These are phyloP conservation scores for Plebejus anna DNA, from an alignment of 2,888 invertebrate species.

Conservation along the genomic window DNA sequence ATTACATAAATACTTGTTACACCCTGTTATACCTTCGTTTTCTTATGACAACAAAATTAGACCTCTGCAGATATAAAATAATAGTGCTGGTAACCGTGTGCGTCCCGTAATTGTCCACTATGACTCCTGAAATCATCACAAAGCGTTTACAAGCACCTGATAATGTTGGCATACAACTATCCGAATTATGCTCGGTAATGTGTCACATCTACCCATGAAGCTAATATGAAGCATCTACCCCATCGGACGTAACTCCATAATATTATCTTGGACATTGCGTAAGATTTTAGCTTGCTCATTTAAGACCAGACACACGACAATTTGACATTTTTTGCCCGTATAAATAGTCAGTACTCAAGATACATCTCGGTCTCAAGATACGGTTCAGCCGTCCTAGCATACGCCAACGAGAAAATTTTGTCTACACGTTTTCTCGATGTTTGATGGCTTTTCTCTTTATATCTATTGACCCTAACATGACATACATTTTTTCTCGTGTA, in stretches of 20 bases:
- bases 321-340: too few species aligned
- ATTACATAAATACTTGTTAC: slow-evolving; percentile 6
- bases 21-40: slow-evolving; percentile 20
- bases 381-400: too few species aligned
- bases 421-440: too few species aligned
- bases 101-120: neutral
- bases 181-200: neutral
- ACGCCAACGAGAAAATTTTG: too few species aligned
- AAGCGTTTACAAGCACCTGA: slow-evolving; percentile 5
- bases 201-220: neutral
- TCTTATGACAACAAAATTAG: slow-evolving; percentile 7
- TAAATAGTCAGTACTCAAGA: too few species aligned
- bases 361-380: too few species aligned
- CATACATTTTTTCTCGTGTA: too few species aligned
- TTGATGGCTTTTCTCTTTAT: too few species aligned
- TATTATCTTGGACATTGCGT: neutral
- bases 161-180: neutral
- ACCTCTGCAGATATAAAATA: neutral
- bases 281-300: neutral
- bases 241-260: neutral
- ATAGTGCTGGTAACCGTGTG: slow-evolving; percentile 9
- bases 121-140: neutral
- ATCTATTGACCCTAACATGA: too few species aligned
- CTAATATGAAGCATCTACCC: neutral
- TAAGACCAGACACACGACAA: too few species aligned